Base-by-base conservation (phyloP, 2,888 invertebrate species). In the Callyntrura sp. region DNA sequence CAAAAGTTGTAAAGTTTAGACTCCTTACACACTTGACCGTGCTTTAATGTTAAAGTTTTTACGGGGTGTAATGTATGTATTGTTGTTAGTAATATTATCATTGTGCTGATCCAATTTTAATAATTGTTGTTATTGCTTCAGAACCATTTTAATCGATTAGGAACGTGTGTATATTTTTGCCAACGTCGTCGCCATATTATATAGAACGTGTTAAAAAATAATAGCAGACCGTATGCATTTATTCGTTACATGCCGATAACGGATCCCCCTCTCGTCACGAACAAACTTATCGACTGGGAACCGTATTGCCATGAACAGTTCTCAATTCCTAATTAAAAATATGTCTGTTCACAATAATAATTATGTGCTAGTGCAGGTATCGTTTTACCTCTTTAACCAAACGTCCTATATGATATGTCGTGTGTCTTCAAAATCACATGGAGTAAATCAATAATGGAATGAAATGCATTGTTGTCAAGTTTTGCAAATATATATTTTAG, bases 191-290 rank as follows among this genome's bases (percentile, higher is more conserved):
- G 73, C 73, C 73, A 73, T 73, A 35, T 35, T 35, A 35, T 35
- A 73, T 48, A 70, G 43, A 70, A 70, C 70, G 8, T 43, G 23
- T 70, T 43, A 70, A 73, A 60, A 20, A 60, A 60, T 9, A 3
- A 48, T 73, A 73, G 73, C 81, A 81, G 81, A 81, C 20, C 60
- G 6, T 35, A 81, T 81, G 81, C 81, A 81, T 81, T 81, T 81
- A 81, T 81, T 81, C 28, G 48, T 48, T 35, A 48, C 28, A 48
- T 73, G 48, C 73, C 45, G 12, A 70, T 17, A 12, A 48, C 11
- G 48, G 73, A 48, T 11, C 48, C 48, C 60, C n/a, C 1, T 9
- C 60, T 20, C 8, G 2, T n/a, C 17, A n/a, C n/a, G 1, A 17
- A 20, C 9, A 70, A 17, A 17, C 20, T 14, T 35, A n/a, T 68